Evolutionary conservation across 2,113 vertebrate genomes (phyloP), one percentile per base, ranked within the genome.

Genomic region (Sphaerodactylus townsendi): DNA sequence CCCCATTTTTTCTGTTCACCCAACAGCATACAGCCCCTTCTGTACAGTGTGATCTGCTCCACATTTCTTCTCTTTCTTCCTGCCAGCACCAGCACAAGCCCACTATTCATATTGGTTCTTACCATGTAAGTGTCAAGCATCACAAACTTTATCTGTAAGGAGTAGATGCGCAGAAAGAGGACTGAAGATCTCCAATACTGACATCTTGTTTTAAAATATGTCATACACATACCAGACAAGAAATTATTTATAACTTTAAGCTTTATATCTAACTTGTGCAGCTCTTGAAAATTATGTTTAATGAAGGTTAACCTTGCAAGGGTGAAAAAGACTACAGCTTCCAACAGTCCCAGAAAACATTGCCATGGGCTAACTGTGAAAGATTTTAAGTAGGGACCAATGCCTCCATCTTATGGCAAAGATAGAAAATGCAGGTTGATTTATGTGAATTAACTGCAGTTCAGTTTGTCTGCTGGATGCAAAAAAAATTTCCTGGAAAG

Each of bases 391-490:
- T 5, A 28, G 46, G 25, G 10, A 11, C 14, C 39, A 44, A 75
- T 76, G 28, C 77, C 62, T 81, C 78, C 84, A 75, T 33, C 84
- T 75, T 46, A 66, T 76, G 84, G 64, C 48, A 68, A 30, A 3
- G 33, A 46, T 37, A 33, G 7, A 44, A 77, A n/a, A 41, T 78
- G 65, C 74, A 62, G 19, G 30, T 56, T 41, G 68, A 56, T 35
- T 37, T 81, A 17, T 33, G 50, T 69, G 44, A 21, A 70, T 56
- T 25, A 53, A 19, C 4, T 53, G 4, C 17, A 19, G 1, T 79
- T n/a, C n/a, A 35, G 44, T 14, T 19, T 35, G 15, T 17, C 6
- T 77, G 50, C 25, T n/a, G 56, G 50, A 53, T 25, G 2, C 35
- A 81, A 17, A 81, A 5, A 81, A 53, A 37, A 10, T 14, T 23